Base-by-base conservation (phyloP, 1,140 invertebrate genomes). In the Neodiprion fabricii region DNA sequence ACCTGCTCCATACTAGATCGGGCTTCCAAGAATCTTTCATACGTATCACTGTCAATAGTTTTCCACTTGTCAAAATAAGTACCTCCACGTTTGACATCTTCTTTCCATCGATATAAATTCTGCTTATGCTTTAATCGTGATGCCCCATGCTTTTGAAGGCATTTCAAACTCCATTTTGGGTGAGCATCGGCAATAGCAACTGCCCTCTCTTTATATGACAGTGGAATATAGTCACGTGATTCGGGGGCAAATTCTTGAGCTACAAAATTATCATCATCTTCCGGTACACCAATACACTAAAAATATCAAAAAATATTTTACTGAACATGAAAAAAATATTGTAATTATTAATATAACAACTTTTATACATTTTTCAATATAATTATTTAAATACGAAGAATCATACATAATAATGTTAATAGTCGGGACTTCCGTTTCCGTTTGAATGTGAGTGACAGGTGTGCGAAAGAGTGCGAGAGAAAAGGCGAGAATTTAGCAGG, bases 51-150 rank as follows among this genome's bases (percentile, higher is more conserved):
- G 14, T 53, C 50, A 14, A 53, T 53, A 10, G 50, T 53, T 9
- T 53, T 9, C 1, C 50, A 53, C 14, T 1, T 53, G 14, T 53
- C 50, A 53, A 61, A 61, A 61, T 61, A n/a, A 61, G 53, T 61
- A 11, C n/a, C 53, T 61, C 53, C n/a, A 11, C 53, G 53, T 61
- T 61, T 61, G 10, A 61, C 53, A 61, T 61, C 10, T n/a, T 61
- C n/a, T 61, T 61, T 61, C 53, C 53, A n/a, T 61, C 53, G n/a
- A 61, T 61, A 61, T 61, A n/a, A 61, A 61, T 11, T 61, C 53
- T 61, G n/a, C n/a, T 61, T 61, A 11, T 61, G 53, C 10, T 61
- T 61, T 61, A 61, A 61, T 11, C 53, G 53, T 11, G 53, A 61
- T 11, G n/a, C 53, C n/a, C 53, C 10, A n/a, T 61, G 53, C 1